Evolutionary conservation across 2,888 invertebrate genomes (phyloP), one percentile per base, ranked within the genome.

Genomic region (Rhagophthalmus giganteus): DNA sequence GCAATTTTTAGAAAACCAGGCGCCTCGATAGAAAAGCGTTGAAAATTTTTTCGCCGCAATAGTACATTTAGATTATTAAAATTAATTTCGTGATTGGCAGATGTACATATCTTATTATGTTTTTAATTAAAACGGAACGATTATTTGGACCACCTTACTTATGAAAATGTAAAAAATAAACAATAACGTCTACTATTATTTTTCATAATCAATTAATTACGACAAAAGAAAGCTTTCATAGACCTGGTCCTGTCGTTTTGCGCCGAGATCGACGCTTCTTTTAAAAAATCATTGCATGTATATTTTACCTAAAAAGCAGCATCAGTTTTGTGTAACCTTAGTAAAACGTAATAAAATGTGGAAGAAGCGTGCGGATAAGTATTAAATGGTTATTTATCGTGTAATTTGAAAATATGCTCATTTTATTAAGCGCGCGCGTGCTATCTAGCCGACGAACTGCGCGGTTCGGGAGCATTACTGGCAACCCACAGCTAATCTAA

Each of bases 401-500:
- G 42, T 46, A 55, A 55, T 55, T 55, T 55, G 37, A 55, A 55
- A 55, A 53, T 55, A 52, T 53, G 52, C 52, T 44, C 32, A 53
- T 55, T 55, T 53, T 55, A 48, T 55, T 48, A 52, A 48, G 48
- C 48, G 55, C 28, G 49, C 52, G 52, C 52, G 47, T 48, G 52
- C 52, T 55, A 55, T 55, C 55, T 38, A 41, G 34, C 33, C 38
- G 44, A 51, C 37, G 31, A 44, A 48, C 40, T 31, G 42, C 42
- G 45, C 47, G 48, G 52, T 41, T 52, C 31, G 40, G 41, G 37
- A 42, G 48, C 44, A 54, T 54, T 47, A 52, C 37, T 33, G 53
- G 39, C 51, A 48, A 53, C 54, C 40, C 55, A 49, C 54, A 54
- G 55, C 57, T 59, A 59, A 59, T 59, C 59, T 59, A 57, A 59